A percentile compares a stretch with the other conserved stretches of the same genome.
phyloP scores from a whole-genome alignment of 2,113 vertebrate species.

The Neofelis nebulosa region DNA sequence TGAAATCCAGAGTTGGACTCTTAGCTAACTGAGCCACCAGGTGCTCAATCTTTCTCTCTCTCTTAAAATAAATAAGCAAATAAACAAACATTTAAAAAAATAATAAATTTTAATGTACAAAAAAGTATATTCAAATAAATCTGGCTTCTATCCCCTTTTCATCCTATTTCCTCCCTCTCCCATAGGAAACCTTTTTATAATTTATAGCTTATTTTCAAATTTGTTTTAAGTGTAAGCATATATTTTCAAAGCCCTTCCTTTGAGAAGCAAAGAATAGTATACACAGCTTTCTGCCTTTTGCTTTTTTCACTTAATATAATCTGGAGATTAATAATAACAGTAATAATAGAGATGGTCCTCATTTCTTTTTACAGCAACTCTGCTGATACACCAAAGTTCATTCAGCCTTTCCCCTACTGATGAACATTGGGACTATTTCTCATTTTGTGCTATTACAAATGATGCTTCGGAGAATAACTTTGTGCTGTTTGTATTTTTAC shows the following conservation, averaged over 20 bases:
- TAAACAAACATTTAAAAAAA: too few species aligned
- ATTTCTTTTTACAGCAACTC: neutral
- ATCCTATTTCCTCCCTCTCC: neutral
- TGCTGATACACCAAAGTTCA: neutral
- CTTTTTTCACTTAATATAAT: neutral
- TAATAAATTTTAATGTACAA: neutral
- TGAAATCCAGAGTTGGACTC: too few species aligned
- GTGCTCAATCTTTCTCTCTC: too few species aligned
- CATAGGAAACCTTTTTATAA: neutral
- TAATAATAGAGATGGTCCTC: neutral
- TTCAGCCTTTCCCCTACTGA: neutral
- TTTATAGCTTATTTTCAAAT: neutral
- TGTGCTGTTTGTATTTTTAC: neutral
- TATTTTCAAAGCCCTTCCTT: neutral
- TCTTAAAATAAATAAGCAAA: too few species aligned
- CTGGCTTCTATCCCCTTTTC: neutral
- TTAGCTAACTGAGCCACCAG: too few species aligned
- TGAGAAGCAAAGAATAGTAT: neutral
- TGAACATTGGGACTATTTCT: neutral
- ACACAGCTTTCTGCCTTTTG: neutral
- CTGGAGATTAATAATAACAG: neutral
- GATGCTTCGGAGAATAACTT: neutral
- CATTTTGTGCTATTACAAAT: neutral
- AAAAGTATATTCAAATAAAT: neutral
- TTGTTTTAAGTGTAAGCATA: neutral